Percentiles rank a stretch among this genome's conserved stretches.
Conservation (phyloP, 2,113 vertebrate species). For the Elanoides forficatus region DNA sequence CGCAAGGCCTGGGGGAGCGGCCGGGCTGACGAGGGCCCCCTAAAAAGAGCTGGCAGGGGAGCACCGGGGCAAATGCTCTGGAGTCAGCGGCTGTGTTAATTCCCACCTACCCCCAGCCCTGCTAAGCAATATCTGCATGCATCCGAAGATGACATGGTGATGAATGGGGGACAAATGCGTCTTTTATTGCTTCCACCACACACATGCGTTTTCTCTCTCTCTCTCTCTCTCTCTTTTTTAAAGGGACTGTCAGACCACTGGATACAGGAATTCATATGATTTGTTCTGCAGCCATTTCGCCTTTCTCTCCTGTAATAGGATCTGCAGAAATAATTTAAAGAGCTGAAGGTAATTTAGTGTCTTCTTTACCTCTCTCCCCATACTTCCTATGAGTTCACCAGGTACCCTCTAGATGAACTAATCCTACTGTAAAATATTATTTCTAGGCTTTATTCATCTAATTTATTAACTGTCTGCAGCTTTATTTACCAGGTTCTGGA, state of each 20-base stretch:
- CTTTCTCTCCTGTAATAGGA: slow-evolving; percentile 81
- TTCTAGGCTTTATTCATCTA: slow-evolving; percentile 84
- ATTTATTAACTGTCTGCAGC: slow-evolving; percentile 74
- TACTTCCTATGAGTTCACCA: slow-evolving; percentile 77
- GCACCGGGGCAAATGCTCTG: too few species aligned
- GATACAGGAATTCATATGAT: too few species aligned
- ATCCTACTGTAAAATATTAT: slow-evolving; percentile 88
- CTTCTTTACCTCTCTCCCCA: slow-evolving; percentile 71
- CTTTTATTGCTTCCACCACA: too few species aligned
- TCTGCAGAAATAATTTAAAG: slow-evolving; percentile 89
- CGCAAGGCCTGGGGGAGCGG: neutral
- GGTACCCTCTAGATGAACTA: slow-evolving; percentile 83
- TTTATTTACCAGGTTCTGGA: slow-evolving; percentile 46
- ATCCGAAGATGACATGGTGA: too few species aligned
- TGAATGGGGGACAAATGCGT: too few species aligned
- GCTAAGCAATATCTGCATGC: too few species aligned
- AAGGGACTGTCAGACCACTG: too few species aligned
- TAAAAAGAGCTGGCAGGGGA: neutral
- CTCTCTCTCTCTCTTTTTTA: too few species aligned
- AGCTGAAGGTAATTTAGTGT: slow-evolving; percentile 85
- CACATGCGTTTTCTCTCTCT: too few species aligned
- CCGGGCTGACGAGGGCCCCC: neutral
- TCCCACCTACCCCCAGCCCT: too few species aligned
- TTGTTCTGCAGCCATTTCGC: slow-evolving; percentile 56
- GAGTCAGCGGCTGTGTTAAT: too few species aligned